A percentile compares a stretch with the other conserved stretches of the same genome.
Conservation (phyloP, 2,113 vertebrate genomes). For the Atractosteus spatula region DNA sequence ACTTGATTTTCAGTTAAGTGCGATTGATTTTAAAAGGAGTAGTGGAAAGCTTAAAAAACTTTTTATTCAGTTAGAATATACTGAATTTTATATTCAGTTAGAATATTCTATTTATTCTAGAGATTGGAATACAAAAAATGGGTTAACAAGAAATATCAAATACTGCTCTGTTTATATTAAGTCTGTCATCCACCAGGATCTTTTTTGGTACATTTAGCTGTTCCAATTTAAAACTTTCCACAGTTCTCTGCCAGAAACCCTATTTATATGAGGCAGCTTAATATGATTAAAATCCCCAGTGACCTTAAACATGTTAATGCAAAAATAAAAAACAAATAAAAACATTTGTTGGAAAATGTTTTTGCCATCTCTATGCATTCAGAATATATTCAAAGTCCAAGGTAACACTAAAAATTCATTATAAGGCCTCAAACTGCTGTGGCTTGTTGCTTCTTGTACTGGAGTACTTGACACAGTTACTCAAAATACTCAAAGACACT, state of each 20-base stretch:
- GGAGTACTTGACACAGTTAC: too few relatives aligned
- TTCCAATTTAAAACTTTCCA: slow-evolving; percentile 40
- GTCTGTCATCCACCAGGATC: slow-evolving; percentile 44
- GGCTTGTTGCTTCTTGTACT: too few relatives aligned
- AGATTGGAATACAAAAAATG: too few relatives aligned
- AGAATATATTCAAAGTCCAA: slow-evolving; percentile 18
- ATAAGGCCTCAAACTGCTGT: too few relatives aligned
- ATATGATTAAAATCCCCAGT: slow-evolving; percentile 36
- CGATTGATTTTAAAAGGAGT: too few relatives aligned
- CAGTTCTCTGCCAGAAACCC: slow-evolving; percentile 44
- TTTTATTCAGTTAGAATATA: too few relatives aligned
- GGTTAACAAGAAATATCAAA: slow-evolving; percentile 5
- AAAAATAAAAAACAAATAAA: background rate
- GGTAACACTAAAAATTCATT: too few relatives aligned
- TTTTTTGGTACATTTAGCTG: slow-evolving; percentile 4
- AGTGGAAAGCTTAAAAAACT: too few relatives aligned
- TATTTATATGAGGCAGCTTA: slow-evolving; percentile 34
- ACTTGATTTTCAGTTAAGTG: too few relatives aligned
- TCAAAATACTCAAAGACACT: too few relatives aligned
- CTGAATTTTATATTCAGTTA: too few relatives aligned
- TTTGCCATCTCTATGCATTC: slow-evolving; percentile 46
- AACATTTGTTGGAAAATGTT: slow-evolving; percentile 32
- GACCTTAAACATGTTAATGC: background rate
- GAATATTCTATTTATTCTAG: too few relatives aligned
- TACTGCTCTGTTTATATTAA: slow-evolving; percentile 35